These are phyloP conservation scores for Babylonia areolata DNA, from an alignment of 1,140 invertebrate genomes.

Conservation along the genomic window DNA sequence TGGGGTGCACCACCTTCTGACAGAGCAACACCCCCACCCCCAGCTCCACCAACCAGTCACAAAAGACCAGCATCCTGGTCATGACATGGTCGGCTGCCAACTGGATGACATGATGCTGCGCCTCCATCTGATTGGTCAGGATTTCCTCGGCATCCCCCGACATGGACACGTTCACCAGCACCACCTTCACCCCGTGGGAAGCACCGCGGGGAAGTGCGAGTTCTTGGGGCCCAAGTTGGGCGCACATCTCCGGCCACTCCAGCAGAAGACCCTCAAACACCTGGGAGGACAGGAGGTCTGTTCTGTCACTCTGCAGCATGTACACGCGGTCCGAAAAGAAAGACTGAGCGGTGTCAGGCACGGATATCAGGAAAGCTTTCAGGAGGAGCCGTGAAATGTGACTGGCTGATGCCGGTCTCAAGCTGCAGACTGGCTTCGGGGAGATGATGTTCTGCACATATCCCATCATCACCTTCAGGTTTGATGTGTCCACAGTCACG, in stretches of 20 bases:
- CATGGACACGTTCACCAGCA: slow-evolving; percentile 54
- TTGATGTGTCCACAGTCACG: slow-evolving; percentile 42
- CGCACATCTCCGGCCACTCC: slow-evolving; percentile 46
- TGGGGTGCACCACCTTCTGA: slow-evolving; percentile 63
- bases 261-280: slow-evolving; percentile 47
- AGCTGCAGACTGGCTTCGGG: slow-evolving; percentile 45
- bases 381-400: slow-evolving; percentile 48
- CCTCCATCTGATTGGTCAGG: slow-evolving; percentile 28
- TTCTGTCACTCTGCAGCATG: slow-evolving; percentile 37
- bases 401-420: slow-evolving; percentile 31
- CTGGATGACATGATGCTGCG: slow-evolving; percentile 25
- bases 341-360: slow-evolving; percentile 35
- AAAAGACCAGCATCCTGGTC: slow-evolving; percentile 41
- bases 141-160: slow-evolving; percentile 59
- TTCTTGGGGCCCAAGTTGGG: slow-evolving; percentile 27
- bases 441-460: slow-evolving; percentile 49
- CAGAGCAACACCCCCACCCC: slow-evolving; percentile 56
- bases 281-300: slow-evolving; percentile 36
- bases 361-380: slow-evolving; percentile 52
- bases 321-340: slow-evolving; percentile 43
- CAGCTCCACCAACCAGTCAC: slow-evolving; percentile 38
- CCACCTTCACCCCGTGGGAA: slow-evolving; percentile 43
- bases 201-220: not conserved
- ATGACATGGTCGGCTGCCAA: slow-evolving; percentile 36
- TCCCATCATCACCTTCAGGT: slow-evolving; percentile 46